Conservation (phyloP, 1,140 invertebrate species). For the Diplogasteroides magnus region DNA sequence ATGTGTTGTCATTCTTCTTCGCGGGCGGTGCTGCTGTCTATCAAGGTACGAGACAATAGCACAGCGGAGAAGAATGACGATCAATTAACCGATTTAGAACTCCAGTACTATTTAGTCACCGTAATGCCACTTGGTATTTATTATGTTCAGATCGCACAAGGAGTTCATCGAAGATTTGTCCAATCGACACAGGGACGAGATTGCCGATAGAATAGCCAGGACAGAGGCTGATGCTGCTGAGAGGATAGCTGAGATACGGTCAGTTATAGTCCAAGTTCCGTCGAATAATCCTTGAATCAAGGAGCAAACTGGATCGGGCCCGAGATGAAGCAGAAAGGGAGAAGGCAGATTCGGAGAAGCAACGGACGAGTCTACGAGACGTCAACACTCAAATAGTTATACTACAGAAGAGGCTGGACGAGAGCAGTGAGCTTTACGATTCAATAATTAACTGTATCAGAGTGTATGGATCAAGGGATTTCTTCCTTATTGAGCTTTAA, state of each 20-base stretch:
- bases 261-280: background rate
- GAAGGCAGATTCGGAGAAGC: background rate
- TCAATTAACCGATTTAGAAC: no score
- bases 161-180: conserved; percentile 22
- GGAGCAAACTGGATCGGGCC: background rate
- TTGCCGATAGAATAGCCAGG: conserved; percentile 2
- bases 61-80: no score
- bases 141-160: conserved; percentile 19
- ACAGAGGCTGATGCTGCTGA: background rate
- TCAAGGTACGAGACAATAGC: no score
- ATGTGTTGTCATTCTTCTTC: no score
- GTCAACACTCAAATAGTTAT: background rate
- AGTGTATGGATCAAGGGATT: no score
- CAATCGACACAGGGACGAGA: conserved; percentile 14
- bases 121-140: no score
- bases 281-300: background rate
- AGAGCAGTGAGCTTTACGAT: background rate
- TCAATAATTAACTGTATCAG: no score
- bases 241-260: background rate
- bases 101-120: no score
- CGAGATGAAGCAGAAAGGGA: background rate
- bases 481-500: no score
- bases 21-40: no score
- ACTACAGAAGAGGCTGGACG: background rate
- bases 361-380: background rate